These are phyloP conservation scores for Penaeus japonicus DNA, from an alignment of 1,140 invertebrate genomes.

Conservation along the genomic window DNA sequence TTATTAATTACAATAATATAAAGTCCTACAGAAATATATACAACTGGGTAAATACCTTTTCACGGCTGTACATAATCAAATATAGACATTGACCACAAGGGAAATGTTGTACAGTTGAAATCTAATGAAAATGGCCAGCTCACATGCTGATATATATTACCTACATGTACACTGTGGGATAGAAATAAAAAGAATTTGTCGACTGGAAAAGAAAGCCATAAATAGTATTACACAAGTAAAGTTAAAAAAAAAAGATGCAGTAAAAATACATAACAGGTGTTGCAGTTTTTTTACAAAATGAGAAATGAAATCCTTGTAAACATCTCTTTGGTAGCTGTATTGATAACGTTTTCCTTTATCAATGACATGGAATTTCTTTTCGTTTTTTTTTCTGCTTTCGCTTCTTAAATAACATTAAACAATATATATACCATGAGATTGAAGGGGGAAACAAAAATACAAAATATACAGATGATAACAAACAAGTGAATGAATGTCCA, in stretches of 20 bases:
- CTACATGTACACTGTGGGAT: too few relatives aligned
- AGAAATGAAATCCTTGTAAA: conserved; percentile 23
- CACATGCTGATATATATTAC: background rate
- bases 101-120: conserved; percentile 23
- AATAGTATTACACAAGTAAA: background rate
- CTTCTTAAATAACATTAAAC: conserved; percentile 18
- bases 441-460: background rate
- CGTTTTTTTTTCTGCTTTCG: conserved; percentile 6
- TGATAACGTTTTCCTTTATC: conserved; percentile 10
- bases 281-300: conserved; percentile 3
- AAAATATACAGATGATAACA: conserved; percentile 26
- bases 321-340: conserved; percentile 42
- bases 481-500: background rate
- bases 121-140: too few relatives aligned
- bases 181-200: too few relatives aligned
- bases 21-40: conserved; percentile 45
- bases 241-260: conserved; percentile 6
- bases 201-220: background rate
- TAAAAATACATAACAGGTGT: background rate
- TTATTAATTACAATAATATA: conserved; percentile 53
- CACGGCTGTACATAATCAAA: conserved; percentile 44
- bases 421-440: background rate
- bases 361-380: conserved; percentile 2
- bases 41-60: conserved; percentile 39
- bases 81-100: background rate